Evolutionary conservation across 2,113 vertebrate species (phyloP), one percentile per base, ranked within the genome.

Genomic region (Oophaga pumilio): DNA sequence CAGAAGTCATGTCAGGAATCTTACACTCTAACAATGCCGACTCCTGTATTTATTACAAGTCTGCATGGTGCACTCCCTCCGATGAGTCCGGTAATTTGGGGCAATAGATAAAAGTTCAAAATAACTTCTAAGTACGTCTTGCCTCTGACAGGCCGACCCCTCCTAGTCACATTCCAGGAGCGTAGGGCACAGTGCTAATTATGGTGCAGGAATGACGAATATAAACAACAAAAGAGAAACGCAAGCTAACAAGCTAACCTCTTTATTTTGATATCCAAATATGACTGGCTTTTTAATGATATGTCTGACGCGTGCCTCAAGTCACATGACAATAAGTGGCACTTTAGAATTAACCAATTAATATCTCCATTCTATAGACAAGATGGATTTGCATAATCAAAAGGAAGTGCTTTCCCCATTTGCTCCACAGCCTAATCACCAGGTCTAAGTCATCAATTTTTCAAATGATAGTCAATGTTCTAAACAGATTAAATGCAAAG

Each of bases 261-360:
- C 57, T 83, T 88, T 88, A 88, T 84, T 88, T 43, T 88, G 81
- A 84, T 83, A 84, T 60, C 87, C 87, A 87, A 87, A 87, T 87
- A 87, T 82, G 86, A 87, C 86, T 74, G 56, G 81, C 86, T 74
- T 82, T 53, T 76, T 85, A 86, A 79, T 82, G 53, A 82, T 66
- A 57, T 12, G 33, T 74, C 86, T 73, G 64, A 26, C 86, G 84
- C 87, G 87, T 84, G 87, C 68, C 66, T 12, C 49, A 49, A 18
- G 26, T 88, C 79, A 88, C 87, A 77, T 43, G 56, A 76, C 33
- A 13, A 43, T 84, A 88, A 84, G 77, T 68, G 62, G 1, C 24
- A 43, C 15, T 59, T 76, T 8, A 52, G 8, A 24, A 77, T 76
- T 12, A 66, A 64, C 56, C 22, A 77, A 28, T 85, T 52, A 20